A percentile compares a stretch with the other conserved stretches of the same genome.
Conservation (phyloP, 2,797 vertebrate species). For the Tragopan temminckii region DNA sequence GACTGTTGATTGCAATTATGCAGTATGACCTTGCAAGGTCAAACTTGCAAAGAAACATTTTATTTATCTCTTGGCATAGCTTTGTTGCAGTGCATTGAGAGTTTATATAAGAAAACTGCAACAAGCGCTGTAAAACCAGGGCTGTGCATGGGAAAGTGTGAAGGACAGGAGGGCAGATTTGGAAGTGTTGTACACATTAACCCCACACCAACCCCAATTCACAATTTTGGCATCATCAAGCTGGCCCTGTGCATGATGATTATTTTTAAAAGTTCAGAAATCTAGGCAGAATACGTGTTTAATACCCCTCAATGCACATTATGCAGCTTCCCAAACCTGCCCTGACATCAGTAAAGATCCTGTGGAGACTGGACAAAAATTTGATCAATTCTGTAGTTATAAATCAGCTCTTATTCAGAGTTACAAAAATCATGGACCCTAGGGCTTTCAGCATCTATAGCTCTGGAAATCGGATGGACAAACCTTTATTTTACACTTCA, state of each 20-base stretch:
- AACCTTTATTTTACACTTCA: conserved; percentile 56
- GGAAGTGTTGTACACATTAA: background rate
- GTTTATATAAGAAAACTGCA: background rate
- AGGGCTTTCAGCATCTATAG: conserved; percentile 6
- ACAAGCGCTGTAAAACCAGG: background rate
- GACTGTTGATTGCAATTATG: background rate
- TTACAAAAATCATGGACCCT: background rate
- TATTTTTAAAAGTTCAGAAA: background rate
- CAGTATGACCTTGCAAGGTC: background rate
- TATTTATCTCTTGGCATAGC: background rate
- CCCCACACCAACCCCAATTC: background rate
- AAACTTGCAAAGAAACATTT: background rate
- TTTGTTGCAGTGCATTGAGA: background rate
- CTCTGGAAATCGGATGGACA: background rate
- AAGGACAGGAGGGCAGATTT: background rate
- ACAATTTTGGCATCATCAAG: background rate
- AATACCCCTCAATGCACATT: background rate
- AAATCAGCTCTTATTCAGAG: background rate
- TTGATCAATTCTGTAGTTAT: background rate
- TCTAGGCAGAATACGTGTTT: background rate
- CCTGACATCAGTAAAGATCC: background rate
- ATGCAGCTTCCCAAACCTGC: background rate
- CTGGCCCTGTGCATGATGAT: background rate
- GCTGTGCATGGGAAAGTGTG: background rate
- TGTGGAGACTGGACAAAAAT: background rate